Conservation (phyloP, 1,140 invertebrate genomes). For the Pristionchus pacificus region DNA sequence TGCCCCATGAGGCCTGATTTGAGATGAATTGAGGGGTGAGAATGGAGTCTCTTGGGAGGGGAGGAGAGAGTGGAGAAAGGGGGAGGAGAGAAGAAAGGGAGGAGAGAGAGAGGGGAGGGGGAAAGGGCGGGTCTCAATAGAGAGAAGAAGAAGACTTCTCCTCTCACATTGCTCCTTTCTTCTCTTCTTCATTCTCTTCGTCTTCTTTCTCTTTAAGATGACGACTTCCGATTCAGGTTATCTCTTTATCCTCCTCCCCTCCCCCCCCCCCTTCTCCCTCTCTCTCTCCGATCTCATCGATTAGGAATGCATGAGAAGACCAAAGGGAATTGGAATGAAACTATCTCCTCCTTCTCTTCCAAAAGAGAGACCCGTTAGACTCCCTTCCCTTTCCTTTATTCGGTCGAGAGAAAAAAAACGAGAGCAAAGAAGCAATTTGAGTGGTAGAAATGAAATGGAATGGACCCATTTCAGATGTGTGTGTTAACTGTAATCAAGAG, state of each 20-base stretch:
- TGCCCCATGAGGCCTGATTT: too few species aligned
- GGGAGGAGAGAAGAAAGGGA: background rate
- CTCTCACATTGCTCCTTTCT: background rate
- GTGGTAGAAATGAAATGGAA: too few species aligned
- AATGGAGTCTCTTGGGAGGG: too few species aligned
- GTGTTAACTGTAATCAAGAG: conserved; percentile 27
- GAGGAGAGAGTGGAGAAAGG: too few species aligned
- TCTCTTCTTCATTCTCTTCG: background rate
- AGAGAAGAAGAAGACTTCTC: conserved; percentile 6
- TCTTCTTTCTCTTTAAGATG: background rate
- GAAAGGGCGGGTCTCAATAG: background rate
- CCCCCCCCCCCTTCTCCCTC: background rate
- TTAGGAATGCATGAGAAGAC: too few species aligned
- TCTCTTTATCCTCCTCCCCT: background rate
- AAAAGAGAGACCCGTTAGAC: too few species aligned
- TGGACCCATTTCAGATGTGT: conserved; percentile 37
- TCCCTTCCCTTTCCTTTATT: too few species aligned
- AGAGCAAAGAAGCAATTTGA: background rate
- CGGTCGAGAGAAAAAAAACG: conserved; percentile 7
- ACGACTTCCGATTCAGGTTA: conserved; percentile 4
- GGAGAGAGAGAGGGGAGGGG: background rate
- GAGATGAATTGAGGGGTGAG: too few species aligned
- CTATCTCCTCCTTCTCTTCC: too few species aligned
- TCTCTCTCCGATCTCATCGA: too few species aligned
- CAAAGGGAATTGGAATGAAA: too few species aligned